Conservation (phyloP, 2,113 vertebrate genomes). For the Oxyruncus cristatus region DNA sequence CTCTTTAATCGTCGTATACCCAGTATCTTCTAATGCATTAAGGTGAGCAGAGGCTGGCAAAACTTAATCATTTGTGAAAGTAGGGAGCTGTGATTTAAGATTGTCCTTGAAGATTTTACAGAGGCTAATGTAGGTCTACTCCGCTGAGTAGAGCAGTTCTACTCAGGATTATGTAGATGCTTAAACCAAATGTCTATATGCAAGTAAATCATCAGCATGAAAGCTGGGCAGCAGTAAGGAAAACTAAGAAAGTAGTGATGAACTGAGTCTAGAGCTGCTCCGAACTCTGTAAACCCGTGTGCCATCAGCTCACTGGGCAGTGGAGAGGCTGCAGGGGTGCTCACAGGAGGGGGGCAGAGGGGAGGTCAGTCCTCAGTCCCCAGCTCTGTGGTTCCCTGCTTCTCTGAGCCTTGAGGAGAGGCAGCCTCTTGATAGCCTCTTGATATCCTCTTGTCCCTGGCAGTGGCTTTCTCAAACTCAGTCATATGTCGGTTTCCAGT, state of each 20-base stretch:
- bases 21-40: neutral
- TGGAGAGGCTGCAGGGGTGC: rapidly evolving
- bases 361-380: no score
- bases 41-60: neutral
- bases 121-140: neutral
- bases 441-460: neutral
- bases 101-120: neutral
- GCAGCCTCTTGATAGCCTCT: neutral
- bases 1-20: neutral
- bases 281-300: neutral
- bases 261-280: neutral
- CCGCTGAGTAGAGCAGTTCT: neutral
- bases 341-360: rapidly evolving
- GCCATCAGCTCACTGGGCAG: rapidly evolving
- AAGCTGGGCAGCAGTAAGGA: neutral
- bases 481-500: neutral
- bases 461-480: neutral
- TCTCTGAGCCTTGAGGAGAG: neutral
- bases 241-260: neutral
- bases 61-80: neutral
- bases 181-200: neutral
- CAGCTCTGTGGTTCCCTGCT: neutral
- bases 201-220: neutral
- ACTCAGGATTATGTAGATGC: neutral
- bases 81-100: neutral